Conservation (phyloP, 2,888 invertebrate species). For the Drosophila nr. perissopoda region DNA sequence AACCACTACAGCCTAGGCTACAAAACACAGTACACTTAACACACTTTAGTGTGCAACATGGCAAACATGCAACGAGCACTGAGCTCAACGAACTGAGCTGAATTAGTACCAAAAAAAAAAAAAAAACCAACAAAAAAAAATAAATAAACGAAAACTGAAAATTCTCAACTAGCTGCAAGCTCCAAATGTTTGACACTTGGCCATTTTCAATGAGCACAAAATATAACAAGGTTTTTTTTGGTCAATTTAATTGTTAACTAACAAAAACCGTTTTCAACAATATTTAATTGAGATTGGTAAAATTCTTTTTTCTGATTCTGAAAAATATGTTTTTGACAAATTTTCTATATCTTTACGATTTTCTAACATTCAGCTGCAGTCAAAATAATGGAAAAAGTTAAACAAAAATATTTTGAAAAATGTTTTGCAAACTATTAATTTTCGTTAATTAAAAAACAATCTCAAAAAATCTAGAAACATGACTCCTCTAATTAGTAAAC, state of each 20-base stretch:
- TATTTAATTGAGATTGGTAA: background rate
- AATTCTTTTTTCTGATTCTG: background rate
- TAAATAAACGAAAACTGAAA: background rate
- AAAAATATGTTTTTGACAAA: background rate
- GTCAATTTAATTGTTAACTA: background rate
- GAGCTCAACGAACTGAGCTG: constrained; percentile 19
- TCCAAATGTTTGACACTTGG: background rate
- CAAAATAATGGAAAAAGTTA: background rate
- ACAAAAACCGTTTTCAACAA: background rate
- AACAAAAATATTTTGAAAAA: background rate
- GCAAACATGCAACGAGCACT: constrained; percentile 28
- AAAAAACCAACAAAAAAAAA: background rate
- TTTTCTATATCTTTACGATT: background rate
- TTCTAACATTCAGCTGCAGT: background rate
- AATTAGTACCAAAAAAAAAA: constrained; percentile 3
- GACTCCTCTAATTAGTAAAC: background rate
- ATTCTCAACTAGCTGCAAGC: background rate
- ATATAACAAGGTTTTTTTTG: background rate
- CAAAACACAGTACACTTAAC: constrained; percentile 45
- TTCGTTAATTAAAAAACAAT: background rate
- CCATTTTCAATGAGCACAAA: background rate
- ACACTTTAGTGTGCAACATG: constrained; percentile 43
- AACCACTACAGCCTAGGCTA: background rate
- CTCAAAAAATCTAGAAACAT: background rate
- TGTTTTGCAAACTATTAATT: background rate